Conservation (phyloP, 2,888 invertebrate genomes). For the Bimastos eiseni region DNA sequence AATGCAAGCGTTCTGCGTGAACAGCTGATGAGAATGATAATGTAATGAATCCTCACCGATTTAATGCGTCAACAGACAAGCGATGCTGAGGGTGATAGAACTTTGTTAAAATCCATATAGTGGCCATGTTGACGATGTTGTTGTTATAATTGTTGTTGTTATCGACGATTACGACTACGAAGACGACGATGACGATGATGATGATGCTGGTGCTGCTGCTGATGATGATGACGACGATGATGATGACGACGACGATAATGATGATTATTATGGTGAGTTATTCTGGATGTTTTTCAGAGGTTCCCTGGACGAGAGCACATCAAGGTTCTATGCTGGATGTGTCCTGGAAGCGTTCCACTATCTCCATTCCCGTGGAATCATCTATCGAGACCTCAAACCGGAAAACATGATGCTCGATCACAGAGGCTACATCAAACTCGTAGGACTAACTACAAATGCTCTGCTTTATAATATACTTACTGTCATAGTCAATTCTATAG, state of each 20-base stretch:
- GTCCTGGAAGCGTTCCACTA: constrained; percentile 90
- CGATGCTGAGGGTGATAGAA: too few relatives aligned
- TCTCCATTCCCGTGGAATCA: constrained; percentile 80
- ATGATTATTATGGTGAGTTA: background rate
- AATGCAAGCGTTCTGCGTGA: too few relatives aligned
- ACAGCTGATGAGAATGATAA: too few relatives aligned
- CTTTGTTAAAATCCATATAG: too few relatives aligned
- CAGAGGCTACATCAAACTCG: constrained; percentile 85
- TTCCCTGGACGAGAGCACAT: constrained; percentile 77
- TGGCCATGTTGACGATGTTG: too few relatives aligned
- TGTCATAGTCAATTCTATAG: background rate
- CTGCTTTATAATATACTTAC: background rate
- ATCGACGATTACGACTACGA: background rate
- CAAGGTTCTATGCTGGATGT: constrained; percentile 86
- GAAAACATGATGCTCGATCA: constrained; percentile 86
- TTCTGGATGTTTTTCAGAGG: constrained; percentile 47
- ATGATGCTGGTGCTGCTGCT: background rate
- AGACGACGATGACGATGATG: background rate
- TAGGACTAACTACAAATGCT: constrained; percentile 52
- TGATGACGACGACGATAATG: background rate
- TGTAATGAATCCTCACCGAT: too few relatives aligned
- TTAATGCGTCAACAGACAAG: too few relatives aligned
- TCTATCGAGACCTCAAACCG: constrained; percentile 85
- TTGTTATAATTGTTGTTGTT: too few relatives aligned
- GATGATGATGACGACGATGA: background rate